Evolutionary conservation across 2,797 vertebrate genomes (phyloP), one percentile per base, ranked within the genome.

Genomic region (Siniperca undulata): DNA sequence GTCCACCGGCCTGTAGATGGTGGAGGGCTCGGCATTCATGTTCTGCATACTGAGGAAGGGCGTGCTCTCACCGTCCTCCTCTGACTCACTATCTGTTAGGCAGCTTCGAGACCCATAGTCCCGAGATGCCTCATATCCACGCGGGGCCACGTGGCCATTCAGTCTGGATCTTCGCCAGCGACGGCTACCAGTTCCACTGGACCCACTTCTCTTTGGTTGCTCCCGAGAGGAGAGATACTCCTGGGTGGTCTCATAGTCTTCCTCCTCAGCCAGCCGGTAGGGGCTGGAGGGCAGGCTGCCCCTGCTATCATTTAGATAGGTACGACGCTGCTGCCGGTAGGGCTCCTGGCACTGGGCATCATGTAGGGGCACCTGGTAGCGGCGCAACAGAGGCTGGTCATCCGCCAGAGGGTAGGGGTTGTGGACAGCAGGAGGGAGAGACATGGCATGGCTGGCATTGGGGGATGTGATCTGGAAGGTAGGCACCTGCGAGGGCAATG

Each of bases 381-480:
- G 97, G 69, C 97, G 96, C 92, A 99, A 96, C 56, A 99, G 96
- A 17, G 97, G 97, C 95, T 97, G 96, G 92, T 98, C 97, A 48
- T 98, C 97, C 88, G 97, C 97, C 79, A 96, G 95, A 0, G 96
- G 97, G 94, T 98, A 98, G 67, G 95, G 97, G 93, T 96, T 94
- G 91, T 95, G 97, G 65, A 97, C 97, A 7, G 97, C 97, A 0
- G 98, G 97, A 7, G 97, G 98, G 86, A 98, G 95, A 75, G 98
- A 98, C 91, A 97, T 96, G 34, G 98, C 97, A 0, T 99, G 98
- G 55, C 95, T 97, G 20, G 98, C 96, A 91, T 98, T 99, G 65
- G 97, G 97, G 55, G 98, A 98, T 40, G 98, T 99, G 96, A 99
- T 98, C 96, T 99, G 98, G 62, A 99, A 99, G 90, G 97, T 98